Conservation (phyloP, 2,113 vertebrate genomes). For the Corydoras sp. region DNA sequence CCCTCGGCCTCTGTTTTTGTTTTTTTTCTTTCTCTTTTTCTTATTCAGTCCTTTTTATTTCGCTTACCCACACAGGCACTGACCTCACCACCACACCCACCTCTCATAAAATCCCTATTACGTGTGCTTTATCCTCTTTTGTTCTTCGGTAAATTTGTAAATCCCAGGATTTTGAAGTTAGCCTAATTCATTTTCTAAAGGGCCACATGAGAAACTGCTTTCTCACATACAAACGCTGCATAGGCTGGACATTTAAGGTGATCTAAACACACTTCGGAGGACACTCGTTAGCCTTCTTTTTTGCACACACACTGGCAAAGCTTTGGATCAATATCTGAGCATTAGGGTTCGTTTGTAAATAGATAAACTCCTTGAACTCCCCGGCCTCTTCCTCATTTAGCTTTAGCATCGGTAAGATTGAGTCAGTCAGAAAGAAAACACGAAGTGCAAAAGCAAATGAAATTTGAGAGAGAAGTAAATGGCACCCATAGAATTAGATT, state of each 20-base stretch:
- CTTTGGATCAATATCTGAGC: slow-evolving; percentile 43
- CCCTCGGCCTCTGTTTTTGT: background rate
- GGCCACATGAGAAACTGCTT: no score
- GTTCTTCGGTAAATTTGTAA: no score
- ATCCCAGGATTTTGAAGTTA: no score
- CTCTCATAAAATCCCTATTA: slow-evolving; percentile 3
- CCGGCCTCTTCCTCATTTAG: slow-evolving; percentile 8
- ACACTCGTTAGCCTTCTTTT: slow-evolving; percentile 16
- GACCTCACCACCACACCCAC: slow-evolving; percentile 26
- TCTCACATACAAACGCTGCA: background rate
- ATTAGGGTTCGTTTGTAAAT: slow-evolving; percentile 41
- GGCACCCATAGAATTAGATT: slow-evolving; percentile 35
- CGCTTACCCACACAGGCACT: background rate
- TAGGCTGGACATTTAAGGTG: slow-evolving; percentile 15
- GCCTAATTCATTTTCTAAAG: no score
- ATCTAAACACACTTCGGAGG: slow-evolving; percentile 16
- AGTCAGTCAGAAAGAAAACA: slow-evolving; percentile 14
- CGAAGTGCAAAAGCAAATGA: slow-evolving; percentile 34
- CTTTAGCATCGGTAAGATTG: slow-evolving; percentile 25
- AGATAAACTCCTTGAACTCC: slow-evolving; percentile 37
- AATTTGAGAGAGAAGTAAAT: slow-evolving; percentile 42
- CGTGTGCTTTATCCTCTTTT: no score
- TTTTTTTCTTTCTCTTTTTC: no score
- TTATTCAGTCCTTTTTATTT: no score
- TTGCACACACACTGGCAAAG: slow-evolving; percentile 22